Base-by-base conservation (phyloP, 2,888 invertebrate genomes). In the Scaptomyza tumidula region DNA sequence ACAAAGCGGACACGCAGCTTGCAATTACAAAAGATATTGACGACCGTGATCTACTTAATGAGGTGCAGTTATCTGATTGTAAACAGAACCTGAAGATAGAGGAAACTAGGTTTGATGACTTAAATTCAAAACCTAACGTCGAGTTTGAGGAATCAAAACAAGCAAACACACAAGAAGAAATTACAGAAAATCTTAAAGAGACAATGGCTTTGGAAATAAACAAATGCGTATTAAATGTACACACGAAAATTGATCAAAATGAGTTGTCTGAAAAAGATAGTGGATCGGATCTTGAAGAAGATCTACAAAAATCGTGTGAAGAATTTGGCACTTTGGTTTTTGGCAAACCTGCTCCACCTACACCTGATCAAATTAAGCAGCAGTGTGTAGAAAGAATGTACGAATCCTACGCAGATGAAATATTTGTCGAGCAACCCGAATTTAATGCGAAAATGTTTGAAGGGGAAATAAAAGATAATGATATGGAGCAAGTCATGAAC, bases 311-410 rank as follows among this genome's bases (percentile, higher is more conserved):
- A 16, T 78, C 74, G 0, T 61, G 14, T 11, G 52, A 46, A 11
- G 41, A 52, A 10, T 29, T 86, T 10, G 19, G 39, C 1, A 56
- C n/a, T 6, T 49, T 71, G 24, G 57, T 64, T n/a, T 14, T 33
- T 6, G 54, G 48, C 6, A 31, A 50, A 6, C n/a, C 0, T 1
- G n/a, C 11, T 1, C 43, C 50, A 0, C 62, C 33, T 16, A 57
- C 63, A 0, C 5, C 55, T 0, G 50, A 73, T n/a, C 60, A 88
- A 31, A 69, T 71, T 7, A 71, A 67, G 39, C 33, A 61, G 6
- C 24, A 68, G 9, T 44, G 59, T 6, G 45, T 74, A 2, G 55
- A 76, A 0, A 46, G 69, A n/a, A 85, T 83, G 72, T 78, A 81
- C 37, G n/a, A 65, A 0, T 50, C 55, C 6, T 81, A 62, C 24